Base-by-base conservation (phyloP, 2,888 invertebrate genomes). In the Acronicta leporina region DNA sequence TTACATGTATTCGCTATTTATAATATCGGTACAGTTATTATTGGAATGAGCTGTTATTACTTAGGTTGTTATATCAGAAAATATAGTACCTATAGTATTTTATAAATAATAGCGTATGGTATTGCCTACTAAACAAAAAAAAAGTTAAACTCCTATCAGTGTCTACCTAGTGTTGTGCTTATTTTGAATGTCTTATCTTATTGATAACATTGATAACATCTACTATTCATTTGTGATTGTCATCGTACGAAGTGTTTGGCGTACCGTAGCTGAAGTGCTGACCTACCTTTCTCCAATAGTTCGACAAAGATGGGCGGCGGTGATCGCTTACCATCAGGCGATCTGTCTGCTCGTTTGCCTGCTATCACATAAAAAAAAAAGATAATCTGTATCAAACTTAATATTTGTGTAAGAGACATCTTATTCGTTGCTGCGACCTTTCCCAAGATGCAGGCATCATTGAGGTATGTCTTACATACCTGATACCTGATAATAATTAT, bases 31-130 rank as follows among this genome's bases (percentile, higher is more conserved):
- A 14, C 35, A 9, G 7, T 38, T 41, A 40, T 50, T 38, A 61
- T 13, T 14, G 27, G 13, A 49, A 50, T 20, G 1, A 33, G 20
- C n/a, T 11, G n/a, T 54, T 47, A 56, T 48, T 25, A 61, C 30
- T 9, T 38, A 6, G 15, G 9, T n/a, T n/a, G n/a, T n/a, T n/a
- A n/a, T n/a, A n/a, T n/a, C n/a, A 9, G 11, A 13, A 11, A 25
- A 0, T 35, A 35, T 11, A 20, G 20, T 25, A 20, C 4, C 20
- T 20, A 40, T n/a, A 38, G 13, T 7, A 10, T 1, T 15, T 30
- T 41, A 20, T 30, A 51, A 40, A 59, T 49, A 27, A 33, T 15
- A 27, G 9, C 30, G 10, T 45, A 38, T 38, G 38, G 10, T 33
- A 33, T 11, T 33, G 0, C 33, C 33, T 10, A 33, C 3, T 38